These are phyloP conservation scores for Aporophyla nigra DNA, from an alignment of 2,888 invertebrate species.

Conservation along the genomic window DNA sequence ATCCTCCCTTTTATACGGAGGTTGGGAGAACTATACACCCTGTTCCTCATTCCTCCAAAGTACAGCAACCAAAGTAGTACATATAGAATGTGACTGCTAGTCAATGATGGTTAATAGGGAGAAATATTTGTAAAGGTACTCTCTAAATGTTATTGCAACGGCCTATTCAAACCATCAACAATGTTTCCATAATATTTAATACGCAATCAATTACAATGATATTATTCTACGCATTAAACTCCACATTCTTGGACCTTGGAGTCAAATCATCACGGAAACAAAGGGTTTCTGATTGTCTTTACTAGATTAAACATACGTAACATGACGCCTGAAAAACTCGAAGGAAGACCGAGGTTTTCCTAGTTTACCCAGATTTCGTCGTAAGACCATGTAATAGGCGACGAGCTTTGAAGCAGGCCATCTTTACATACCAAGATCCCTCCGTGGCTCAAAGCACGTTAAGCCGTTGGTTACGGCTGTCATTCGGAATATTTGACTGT, in stretches of 20 bases:
- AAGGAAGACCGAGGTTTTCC: too few species aligned
- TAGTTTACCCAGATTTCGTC: not conserved
- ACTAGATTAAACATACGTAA: not conserved
- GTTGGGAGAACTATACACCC: too few species aligned
- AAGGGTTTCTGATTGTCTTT: not conserved
- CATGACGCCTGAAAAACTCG: not conserved
- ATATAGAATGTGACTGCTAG: not conserved
- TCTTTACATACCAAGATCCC: too few species aligned
- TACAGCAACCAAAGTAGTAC: too few species aligned
- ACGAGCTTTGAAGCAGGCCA: not conserved
- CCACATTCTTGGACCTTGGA: constrained; percentile 14
- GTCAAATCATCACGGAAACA: not conserved
- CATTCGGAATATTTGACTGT: too few species aligned
- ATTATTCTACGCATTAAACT: constrained; percentile 5
- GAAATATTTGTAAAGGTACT: constrained; percentile 25
- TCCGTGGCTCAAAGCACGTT: too few species aligned
- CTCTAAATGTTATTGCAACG: constrained; percentile 26
- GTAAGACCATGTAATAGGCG: not conserved
- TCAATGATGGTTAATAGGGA: constrained; percentile 1
- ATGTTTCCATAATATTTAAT: constrained; percentile 33
- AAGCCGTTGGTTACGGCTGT: too few species aligned
- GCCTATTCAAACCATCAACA: constrained; percentile 21
- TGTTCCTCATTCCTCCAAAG: too few species aligned
- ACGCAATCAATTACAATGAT: not conserved
- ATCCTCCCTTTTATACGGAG: too few species aligned